These are phyloP conservation scores for Macrotus californicus DNA, from an alignment of 2,113 vertebrate species.

Conservation along the genomic window DNA sequence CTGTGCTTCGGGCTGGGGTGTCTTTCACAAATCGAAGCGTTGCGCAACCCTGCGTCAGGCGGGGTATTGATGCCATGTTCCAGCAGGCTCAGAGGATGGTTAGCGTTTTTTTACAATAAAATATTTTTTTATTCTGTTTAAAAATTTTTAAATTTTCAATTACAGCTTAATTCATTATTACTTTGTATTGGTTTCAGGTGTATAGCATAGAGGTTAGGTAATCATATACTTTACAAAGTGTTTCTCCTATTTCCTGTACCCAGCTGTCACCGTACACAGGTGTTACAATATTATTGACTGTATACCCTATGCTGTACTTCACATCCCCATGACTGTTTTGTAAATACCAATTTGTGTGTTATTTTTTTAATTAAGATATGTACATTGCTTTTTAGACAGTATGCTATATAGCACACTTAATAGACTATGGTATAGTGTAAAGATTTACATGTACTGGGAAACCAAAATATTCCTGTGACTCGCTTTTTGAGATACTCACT, in stretches of 20 bases:
- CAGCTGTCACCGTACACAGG: not conserved
- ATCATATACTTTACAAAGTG: not conserved
- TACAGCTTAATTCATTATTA: not conserved
- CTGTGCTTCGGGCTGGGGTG: not conserved
- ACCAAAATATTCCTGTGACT: not conserved
- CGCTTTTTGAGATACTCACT: not conserved
- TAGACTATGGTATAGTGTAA: not conserved
- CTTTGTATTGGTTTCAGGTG: not conserved
- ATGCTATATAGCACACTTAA: too few relatives aligned
- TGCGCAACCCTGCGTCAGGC: not conserved
- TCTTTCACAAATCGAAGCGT: not conserved
- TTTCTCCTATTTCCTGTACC: not conserved
- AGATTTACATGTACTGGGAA: not conserved
- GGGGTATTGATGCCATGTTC: not conserved
- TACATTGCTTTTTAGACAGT: not conserved
- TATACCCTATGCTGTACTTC: not conserved
- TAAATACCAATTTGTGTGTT: not conserved
- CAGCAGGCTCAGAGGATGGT: not conserved
- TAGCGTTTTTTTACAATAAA: not conserved
- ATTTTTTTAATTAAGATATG: not conserved
- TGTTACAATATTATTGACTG: not conserved
- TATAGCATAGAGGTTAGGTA: not conserved
- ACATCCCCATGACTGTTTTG: not conserved
- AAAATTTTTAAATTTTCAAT: not conserved
- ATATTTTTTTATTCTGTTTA: not conserved